A percentile compares a stretch with the other conserved stretches of the same genome.
phyloP scores from a whole-genome alignment of 2,797 vertebrate species.

The Steatocranus sp. region DNA sequence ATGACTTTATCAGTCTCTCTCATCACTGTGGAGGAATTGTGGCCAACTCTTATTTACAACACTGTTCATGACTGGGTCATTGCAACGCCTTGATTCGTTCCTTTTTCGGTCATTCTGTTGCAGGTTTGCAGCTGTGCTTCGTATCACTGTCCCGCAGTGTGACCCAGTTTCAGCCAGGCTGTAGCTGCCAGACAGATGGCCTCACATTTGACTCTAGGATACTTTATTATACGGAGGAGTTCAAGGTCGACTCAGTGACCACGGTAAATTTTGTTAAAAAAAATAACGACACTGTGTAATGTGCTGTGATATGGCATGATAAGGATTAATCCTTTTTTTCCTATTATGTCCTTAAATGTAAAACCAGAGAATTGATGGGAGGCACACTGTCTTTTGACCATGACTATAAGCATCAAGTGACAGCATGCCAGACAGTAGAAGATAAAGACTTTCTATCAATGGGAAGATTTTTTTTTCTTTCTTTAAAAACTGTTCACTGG shows the following conservation, averaged over 20 bases:
- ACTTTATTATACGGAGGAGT: background rate
- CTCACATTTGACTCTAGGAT: background rate
- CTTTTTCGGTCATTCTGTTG: background rate
- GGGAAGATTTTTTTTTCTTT: background rate
- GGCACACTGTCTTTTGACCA: background rate
- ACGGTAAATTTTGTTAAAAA: background rate
- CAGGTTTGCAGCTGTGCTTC: background rate
- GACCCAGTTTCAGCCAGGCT: background rate
- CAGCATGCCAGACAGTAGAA: background rate
- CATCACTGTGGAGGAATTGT: background rate
- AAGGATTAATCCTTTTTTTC: background rate
- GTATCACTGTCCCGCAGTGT: background rate
- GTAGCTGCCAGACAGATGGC: background rate
- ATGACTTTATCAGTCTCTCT: background rate
- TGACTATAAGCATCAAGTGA: background rate
- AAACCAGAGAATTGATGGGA: background rate
- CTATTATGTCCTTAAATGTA: background rate
- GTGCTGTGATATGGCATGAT: background rate
- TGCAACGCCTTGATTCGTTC: background rate
- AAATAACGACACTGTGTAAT: background rate
- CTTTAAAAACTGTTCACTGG: background rate
- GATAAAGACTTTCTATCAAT: background rate
- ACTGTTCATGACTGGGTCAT: background rate
- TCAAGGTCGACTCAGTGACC: background rate
- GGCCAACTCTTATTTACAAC: background rate